A percentile compares a stretch with the other conserved stretches of the same genome.
Conservation (phyloP, 37 sponge, comb jelly and placozoan genomes). For the Spongia lamella region DNA sequence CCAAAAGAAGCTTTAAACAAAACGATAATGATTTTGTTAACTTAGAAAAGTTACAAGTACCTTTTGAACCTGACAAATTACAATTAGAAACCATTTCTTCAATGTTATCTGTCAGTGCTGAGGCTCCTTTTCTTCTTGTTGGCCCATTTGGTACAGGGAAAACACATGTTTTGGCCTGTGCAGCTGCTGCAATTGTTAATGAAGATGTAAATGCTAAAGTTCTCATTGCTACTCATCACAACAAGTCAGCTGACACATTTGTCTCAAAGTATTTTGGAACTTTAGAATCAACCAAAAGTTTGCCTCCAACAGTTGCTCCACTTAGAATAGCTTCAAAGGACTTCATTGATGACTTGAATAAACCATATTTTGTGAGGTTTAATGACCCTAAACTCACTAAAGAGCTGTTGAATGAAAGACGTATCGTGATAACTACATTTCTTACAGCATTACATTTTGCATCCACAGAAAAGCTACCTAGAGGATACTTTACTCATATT, state of each 20-base stretch:
- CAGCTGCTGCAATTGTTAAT: slow-evolving; percentile 17
- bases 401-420: not conserved
- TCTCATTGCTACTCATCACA: slow-evolving; percentile 72
- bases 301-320: not conserved
- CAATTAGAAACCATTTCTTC: slow-evolving; percentile 25
- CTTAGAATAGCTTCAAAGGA: not conserved
- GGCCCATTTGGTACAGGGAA: slow-evolving; percentile 84
- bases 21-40: not conserved
- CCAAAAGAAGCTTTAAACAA: not conserved
- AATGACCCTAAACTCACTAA: not conserved
- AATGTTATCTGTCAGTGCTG: slow-evolving; percentile 14
- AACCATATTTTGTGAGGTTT: not conserved
- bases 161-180: slow-evolving; percentile 63
- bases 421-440: slow-evolving; percentile 54
- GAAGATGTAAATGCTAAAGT: slow-evolving; percentile 10
- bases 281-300: not conserved
- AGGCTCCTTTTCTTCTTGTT: slow-evolving; percentile 50
- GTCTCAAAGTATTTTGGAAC: slow-evolving; percentile 52
- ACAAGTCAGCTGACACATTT: slow-evolving; percentile 50
- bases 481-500: slow-evolving; percentile 40
- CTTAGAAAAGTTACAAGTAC: not conserved
- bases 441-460: slow-evolving; percentile 12
- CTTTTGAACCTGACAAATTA: not conserved
- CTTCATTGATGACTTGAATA: not conserved
- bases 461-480: not conserved